Base-by-base conservation (phyloP, 2,888 invertebrate species). In the Formica aserva region DNA sequence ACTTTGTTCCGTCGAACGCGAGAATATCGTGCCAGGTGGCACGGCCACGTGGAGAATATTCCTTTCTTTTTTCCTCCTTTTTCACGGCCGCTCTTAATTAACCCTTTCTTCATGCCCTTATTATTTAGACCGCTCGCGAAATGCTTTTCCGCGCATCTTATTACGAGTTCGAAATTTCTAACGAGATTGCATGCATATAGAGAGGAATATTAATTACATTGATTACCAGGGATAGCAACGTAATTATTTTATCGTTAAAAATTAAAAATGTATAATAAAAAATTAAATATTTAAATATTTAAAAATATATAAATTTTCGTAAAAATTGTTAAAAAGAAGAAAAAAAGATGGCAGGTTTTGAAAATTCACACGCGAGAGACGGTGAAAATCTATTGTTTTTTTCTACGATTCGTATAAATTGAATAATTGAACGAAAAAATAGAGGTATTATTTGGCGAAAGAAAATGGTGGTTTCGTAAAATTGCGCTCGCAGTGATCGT, bases 1-100 rank as follows among this genome's bases (percentile, higher is more conserved):
- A 67, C 86, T 86, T 88, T 88, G 85, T 86, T 75, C 52, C 81
- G 65, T 65, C 55, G 32, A 65, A 65, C 78, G 41, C 71, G 72
- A 45, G 78, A 78, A 78, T 78, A 78, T 78, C 78, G 78, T 60
- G 35, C 60, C 78, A 72, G 78, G 65, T 57, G 55, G 65, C 55
- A 60, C 65, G 57, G 82, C 74, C 63, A 82, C 65, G 57, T 60
- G 60, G 45, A 38, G 9, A 38, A 72, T 41, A 45, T 60, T 45
- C 45, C n/a, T 15, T 9, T n/a, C 41, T 41, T 48, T 52, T 65
- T 38, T 48, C 15, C 26, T 18, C 38, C 32, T 9, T 32, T 67
- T 18, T 57, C 18, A 38, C 48, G 45, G 22, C 15, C 15, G 6
- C 72, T 38, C 60, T 22, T 55, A 77, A 77, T 78, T 71, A 78